Conservation (phyloP, 2,797 vertebrate species). For the Gymnoscopelus microlampas region DNA sequence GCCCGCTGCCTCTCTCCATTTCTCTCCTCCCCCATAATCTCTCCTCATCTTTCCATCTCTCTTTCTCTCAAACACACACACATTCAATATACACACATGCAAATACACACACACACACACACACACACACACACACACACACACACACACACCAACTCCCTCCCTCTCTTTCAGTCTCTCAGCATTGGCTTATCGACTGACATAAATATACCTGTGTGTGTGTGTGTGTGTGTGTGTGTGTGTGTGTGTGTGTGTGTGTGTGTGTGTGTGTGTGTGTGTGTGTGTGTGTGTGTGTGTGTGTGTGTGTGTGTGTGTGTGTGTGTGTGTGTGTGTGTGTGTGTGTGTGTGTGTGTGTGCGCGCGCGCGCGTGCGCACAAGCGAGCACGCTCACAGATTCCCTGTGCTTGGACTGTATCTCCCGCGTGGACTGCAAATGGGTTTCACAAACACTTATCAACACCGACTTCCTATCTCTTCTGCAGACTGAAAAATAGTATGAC, state of each 20-base stretch:
- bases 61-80: slow-evolving; percentile 1
- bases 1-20: slow-evolving; percentile 55
- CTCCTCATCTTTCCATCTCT: slow-evolving; percentile 37
- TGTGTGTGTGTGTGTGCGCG: slow-evolving; percentile 14
- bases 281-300: slow-evolving; percentile 9
- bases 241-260: slow-evolving; percentile 7
- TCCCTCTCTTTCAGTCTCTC: slow-evolving; percentile 7
- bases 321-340: slow-evolving; percentile 5
- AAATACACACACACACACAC: no score
- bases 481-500: slow-evolving; percentile 64
- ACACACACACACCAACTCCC: no score
- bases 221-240: slow-evolving; percentile 2
- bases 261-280: slow-evolving; percentile 8
- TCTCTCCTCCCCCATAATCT: slow-evolving; percentile 54
- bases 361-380: not conserved
- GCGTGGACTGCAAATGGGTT: slow-evolving; percentile 74
- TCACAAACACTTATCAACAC: slow-evolving; percentile 74
- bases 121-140: no score
- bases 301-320: slow-evolving; percentile 2
- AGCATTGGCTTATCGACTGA: slow-evolving; percentile 65
- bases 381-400: slow-evolving; percentile 15
- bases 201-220: slow-evolving; percentile 61
- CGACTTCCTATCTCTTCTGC: slow-evolving; percentile 61
- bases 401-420: slow-evolving; percentile 53
- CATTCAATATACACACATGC: no score